Percentiles rank a stretch among this genome's conserved stretches.
Evolutionary conservation across 2,113 vertebrate genomes (phyloP).

Genomic region (Elaphurus davidianus): DNA sequence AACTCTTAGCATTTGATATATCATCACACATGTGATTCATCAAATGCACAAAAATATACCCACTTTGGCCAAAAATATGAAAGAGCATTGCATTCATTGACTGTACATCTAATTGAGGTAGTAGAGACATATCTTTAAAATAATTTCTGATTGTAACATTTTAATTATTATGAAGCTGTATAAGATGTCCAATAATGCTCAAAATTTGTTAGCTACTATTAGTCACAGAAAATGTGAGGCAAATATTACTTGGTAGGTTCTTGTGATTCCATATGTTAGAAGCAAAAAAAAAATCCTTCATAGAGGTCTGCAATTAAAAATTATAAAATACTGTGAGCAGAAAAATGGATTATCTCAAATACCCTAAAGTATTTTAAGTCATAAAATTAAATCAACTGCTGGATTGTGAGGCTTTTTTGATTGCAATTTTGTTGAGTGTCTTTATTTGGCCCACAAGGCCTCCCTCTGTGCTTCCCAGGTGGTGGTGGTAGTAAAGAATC

Average conservation of each 20-base stretch:
- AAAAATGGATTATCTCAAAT: neutral
- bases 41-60: neutral
- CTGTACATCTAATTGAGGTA: neutral
- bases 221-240: neutral
- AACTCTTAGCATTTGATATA: neutral
- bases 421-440: neutral
- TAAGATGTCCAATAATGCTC: neutral
- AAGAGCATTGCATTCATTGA: neutral
- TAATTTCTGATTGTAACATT: neutral
- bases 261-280: neutral
- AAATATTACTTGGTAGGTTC: neutral
- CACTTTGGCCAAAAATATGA: neutral
- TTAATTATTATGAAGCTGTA: neutral
- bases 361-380: neutral
- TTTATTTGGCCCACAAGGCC: neutral
- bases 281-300: neutral
- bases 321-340: neutral
- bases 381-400: neutral
- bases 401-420: neutral
- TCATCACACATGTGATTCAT: neutral
- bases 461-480: neutral
- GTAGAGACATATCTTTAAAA: neutral
- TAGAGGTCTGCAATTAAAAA: neutral
- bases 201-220: neutral
- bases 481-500: neutral